Conservation (phyloP, 2,113 vertebrate genomes). For the Crotalus helleri region DNA sequence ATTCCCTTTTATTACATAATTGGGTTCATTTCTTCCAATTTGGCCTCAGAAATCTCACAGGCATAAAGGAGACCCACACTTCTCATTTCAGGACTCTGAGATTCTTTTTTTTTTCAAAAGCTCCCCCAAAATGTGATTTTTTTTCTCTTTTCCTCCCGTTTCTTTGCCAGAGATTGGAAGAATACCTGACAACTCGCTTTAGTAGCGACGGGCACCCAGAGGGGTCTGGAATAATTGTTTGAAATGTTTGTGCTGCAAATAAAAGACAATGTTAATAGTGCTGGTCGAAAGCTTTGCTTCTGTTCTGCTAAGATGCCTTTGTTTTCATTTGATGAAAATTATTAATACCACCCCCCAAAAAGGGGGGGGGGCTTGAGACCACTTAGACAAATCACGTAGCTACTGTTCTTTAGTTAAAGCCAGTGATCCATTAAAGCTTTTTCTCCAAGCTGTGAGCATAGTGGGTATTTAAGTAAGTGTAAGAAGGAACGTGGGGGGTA, state of each 20-base stretch:
- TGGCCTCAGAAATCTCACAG: constrained; percentile 3
- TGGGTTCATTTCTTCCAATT: no score
- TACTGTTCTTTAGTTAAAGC: constrained; percentile 73
- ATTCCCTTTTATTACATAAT: background rate
- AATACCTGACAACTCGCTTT: constrained; percentile 53
- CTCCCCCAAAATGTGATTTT: constrained; percentile 53
- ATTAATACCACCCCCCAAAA: constrained; percentile 73
- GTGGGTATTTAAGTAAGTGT: constrained; percentile 79
- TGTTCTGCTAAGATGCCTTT: constrained; percentile 56
- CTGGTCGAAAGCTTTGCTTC: constrained; percentile 57
- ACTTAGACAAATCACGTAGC: constrained; percentile 70
- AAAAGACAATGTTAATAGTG: constrained; percentile 73
- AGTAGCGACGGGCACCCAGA: constrained; percentile 46
- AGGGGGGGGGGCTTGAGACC: constrained; percentile 66
- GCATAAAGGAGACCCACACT: background rate
- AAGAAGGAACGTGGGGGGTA: constrained; percentile 77
- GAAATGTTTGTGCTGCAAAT: constrained; percentile 66
- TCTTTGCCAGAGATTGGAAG: constrained; percentile 34
- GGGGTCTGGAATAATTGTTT: constrained; percentile 66
- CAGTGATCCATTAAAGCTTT: constrained; percentile 80
- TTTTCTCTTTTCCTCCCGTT: background rate
- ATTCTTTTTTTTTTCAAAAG: constrained; percentile 41
- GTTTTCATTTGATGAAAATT: constrained; percentile 72
- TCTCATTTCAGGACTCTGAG: background rate
- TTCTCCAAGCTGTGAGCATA: constrained; percentile 76